Evolutionary conservation across 2,113 vertebrate genomes (phyloP).

Genomic region (Lanius ludovicianus): DNA sequence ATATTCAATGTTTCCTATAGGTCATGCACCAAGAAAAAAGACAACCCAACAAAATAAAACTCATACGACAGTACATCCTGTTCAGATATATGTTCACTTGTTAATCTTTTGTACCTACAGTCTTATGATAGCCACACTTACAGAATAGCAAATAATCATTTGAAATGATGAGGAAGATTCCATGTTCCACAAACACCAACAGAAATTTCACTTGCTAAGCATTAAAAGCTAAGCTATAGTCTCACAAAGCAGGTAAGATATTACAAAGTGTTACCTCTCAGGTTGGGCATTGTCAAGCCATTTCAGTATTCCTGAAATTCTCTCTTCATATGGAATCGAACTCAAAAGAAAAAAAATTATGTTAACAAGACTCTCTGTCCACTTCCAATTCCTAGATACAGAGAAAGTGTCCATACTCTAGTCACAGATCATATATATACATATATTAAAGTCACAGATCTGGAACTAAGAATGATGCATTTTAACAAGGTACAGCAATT

Average conservation of each 20-base stretch:
- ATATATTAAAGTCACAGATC: not conserved
- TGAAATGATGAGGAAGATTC: not conserved
- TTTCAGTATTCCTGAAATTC: constrained; percentile 67
- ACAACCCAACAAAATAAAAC: not conserved
- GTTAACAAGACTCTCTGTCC: not conserved
- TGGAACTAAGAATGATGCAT: not conserved
- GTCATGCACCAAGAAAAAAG: not conserved
- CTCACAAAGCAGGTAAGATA: not conserved
- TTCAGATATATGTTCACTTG: not conserved
- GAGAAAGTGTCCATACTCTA: not conserved
- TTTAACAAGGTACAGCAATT: not conserved
- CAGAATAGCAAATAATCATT: not conserved
- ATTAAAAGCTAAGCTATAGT: not conserved
- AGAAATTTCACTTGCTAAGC: not conserved
- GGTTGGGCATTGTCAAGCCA: constrained; percentile 75
- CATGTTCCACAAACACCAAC: not conserved
- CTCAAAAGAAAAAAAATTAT: constrained; percentile 1
- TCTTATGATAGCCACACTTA: not conserved
- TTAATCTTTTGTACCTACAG: not conserved
- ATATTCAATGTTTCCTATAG: not conserved
- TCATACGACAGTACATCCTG: not conserved
- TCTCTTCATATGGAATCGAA: constrained; percentile 51
- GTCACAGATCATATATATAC: not conserved
- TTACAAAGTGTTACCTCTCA: constrained; percentile 64
- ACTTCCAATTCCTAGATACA: not conserved